Conservation (phyloP, 1,140 invertebrate genomes). For the Zelostemma sp. region DNA sequence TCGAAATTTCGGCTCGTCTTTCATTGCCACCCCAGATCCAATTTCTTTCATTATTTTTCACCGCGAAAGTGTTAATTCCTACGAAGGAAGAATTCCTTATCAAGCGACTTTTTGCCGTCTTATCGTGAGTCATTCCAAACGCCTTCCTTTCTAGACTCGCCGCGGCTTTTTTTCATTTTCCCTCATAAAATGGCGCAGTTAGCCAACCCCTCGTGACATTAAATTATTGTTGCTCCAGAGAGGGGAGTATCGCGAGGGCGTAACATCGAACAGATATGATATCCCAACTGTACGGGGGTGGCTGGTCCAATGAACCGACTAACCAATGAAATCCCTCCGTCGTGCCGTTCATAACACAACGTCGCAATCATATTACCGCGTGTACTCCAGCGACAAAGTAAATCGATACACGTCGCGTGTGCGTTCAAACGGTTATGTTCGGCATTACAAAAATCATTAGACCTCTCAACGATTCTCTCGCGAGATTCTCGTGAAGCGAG, state of each 20-base stretch:
- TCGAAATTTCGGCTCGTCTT: conserved; percentile 31
- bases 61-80: too few species aligned
- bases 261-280: conserved; percentile 64
- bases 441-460: too few species aligned
- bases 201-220: conserved; percentile 45
- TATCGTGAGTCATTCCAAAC: not conserved
- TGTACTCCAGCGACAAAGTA: conserved; percentile 13
- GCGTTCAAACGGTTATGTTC: too few species aligned
- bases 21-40: conserved; percentile 16
- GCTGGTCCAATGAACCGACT: conserved; percentile 46
- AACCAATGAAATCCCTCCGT: conserved; percentile 54
- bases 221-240: conserved; percentile 63
- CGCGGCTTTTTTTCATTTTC: conserved; percentile 24
- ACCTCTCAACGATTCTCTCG: too few species aligned
- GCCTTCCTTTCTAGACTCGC: not conserved
- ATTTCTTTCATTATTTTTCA: conserved; percentile 17
- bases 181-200: conserved; percentile 44
- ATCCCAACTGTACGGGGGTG: conserved; percentile 53
- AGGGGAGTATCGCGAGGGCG: conserved; percentile 62
- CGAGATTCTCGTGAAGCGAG: conserved; percentile 1
- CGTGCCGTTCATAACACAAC: conserved; percentile 46
- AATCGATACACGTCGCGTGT: conserved; percentile 27
- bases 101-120: not conserved
- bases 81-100: too few species aligned
- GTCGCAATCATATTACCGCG: conserved; percentile 47